A percentile compares a stretch with the other conserved stretches of the same genome.
phyloP scores from a whole-genome alignment of 2,888 invertebrate species.

The Tholera decimalis region DNA sequence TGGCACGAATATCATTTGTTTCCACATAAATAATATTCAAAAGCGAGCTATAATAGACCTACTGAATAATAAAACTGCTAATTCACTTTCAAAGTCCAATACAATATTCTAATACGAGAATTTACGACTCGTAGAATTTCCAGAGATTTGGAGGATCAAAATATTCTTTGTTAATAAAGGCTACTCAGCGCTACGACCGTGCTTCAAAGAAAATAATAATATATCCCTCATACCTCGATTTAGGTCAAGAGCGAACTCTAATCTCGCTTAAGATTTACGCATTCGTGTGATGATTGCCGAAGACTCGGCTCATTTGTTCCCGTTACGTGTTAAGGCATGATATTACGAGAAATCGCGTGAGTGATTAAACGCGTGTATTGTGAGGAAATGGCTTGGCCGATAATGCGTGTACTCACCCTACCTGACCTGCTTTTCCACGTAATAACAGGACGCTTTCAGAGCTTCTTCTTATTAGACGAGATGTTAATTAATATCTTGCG shows the following conservation, averaged over 20 bases:
- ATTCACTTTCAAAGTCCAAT: constrained; percentile 60
- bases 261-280: constrained; percentile 69
- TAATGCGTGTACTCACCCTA: constrained; percentile 65
- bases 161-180: constrained; percentile 61
- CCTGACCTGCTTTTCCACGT: constrained; percentile 62
- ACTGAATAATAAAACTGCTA: constrained; percentile 60
- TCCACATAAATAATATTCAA: constrained; percentile 42
- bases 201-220: constrained; percentile 72
- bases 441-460: constrained; percentile 58
- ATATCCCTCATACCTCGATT: constrained; percentile 63
- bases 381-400: constrained; percentile 75
- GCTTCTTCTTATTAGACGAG: constrained; percentile 61
- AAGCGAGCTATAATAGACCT: constrained; percentile 35
- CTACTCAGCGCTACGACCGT: constrained; percentile 56
- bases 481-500: constrained; percentile 64
- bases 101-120: constrained; percentile 55
- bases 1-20: constrained; percentile 44
- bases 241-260: constrained; percentile 74
- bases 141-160: constrained; percentile 41
- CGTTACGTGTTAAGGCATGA: constrained; percentile 72
- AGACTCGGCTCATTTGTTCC: constrained; percentile 70
- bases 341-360: constrained; percentile 80
- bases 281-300: constrained; percentile 68
- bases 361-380: constrained; percentile 81
- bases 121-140: constrained; percentile 49